phyloP scores from a whole-genome alignment of 2,113 vertebrate genomes.

The Notarius quadriscutis region DNA sequence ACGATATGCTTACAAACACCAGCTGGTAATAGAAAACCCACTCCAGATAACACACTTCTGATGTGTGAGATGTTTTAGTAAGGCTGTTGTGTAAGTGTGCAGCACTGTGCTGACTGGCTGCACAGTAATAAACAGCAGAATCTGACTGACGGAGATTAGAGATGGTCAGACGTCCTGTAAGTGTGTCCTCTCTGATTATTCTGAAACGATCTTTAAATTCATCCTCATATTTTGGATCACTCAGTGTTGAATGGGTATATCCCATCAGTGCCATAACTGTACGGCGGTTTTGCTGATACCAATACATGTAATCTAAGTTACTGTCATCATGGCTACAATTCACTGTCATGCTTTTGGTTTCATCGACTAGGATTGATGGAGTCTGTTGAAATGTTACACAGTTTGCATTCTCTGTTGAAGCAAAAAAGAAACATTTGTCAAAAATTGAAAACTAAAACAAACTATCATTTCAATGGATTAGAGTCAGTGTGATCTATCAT shows the following conservation, averaged over 20 bases:
- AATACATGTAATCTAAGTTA: too few species aligned
- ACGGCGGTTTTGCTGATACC: too few species aligned
- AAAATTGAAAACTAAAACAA: not conserved
- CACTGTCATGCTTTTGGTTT: not conserved
- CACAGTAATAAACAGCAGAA: conserved; percentile 62
- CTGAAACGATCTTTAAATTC: too few species aligned
- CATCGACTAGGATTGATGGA: not conserved
- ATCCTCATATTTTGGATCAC: too few species aligned
- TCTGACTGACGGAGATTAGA: too few species aligned
- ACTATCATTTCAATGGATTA: not conserved
- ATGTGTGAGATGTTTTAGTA: conserved; percentile 53
- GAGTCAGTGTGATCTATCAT: not conserved
- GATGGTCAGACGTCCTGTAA: too few species aligned
- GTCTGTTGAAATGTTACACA: too few species aligned
- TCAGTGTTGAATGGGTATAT: too few species aligned
- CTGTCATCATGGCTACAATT: too few species aligned
- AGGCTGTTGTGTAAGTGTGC: conserved; percentile 39
- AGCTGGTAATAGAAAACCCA: not conserved
- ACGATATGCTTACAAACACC: not conserved
- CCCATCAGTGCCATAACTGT: too few species aligned
- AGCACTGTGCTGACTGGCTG: conserved; percentile 64
- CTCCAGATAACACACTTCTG: not conserved
- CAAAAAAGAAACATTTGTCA: not conserved
- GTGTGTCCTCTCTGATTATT: too few species aligned
- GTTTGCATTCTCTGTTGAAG: too few species aligned